phyloP scores from a whole-genome alignment of 2,113 vertebrate species.

The Microcebus murinus region DNA sequence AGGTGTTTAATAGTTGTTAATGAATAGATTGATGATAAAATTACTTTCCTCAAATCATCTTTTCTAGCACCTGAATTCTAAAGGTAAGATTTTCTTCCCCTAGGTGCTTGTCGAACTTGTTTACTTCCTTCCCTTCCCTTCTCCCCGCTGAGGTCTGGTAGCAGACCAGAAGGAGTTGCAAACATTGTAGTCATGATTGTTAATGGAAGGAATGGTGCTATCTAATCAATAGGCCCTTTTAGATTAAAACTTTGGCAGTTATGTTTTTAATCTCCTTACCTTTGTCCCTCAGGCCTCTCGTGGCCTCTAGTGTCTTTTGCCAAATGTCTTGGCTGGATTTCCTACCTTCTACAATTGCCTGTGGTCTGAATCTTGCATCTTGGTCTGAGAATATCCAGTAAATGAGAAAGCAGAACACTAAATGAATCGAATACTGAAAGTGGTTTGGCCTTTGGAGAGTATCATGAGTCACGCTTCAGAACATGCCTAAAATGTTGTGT shows the following conservation, averaged over 20 bases:
- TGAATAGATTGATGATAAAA: neutral
- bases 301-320: neutral
- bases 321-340: slow-evolving; percentile 46
- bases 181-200: neutral
- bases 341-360: slow-evolving; percentile 26
- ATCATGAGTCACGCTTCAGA: slow-evolving; percentile 62
- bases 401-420: neutral
- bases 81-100: neutral
- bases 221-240: neutral
- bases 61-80: neutral
- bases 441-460: slow-evolving; percentile 8
- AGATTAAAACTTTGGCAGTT: slow-evolving; percentile 44
- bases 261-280: slow-evolving; percentile 4
- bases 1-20: neutral
- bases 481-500: slow-evolving; percentile 16
- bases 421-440: neutral
- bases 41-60: neutral
- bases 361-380: neutral
- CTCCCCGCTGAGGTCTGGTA: neutral
- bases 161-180: neutral
- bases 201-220: neutral
- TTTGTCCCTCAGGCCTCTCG: neutral
- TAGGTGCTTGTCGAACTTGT: neutral
- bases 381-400: neutral
- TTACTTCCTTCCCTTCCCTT: neutral